Conservation (phyloP, 2,888 invertebrate genomes). For the Chelonus formosanus region DNA sequence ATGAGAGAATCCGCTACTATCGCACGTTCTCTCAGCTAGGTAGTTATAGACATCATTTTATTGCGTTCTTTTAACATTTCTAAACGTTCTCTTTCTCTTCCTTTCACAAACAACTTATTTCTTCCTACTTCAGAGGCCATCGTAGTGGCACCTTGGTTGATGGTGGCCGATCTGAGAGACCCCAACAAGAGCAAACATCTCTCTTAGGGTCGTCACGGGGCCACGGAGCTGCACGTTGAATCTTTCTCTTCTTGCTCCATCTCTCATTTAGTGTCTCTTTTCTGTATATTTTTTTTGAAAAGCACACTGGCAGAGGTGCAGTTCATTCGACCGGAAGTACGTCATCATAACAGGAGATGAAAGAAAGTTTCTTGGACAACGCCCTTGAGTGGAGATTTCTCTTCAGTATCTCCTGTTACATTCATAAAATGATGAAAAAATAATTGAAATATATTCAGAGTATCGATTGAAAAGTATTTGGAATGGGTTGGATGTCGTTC, state of each 20-base stretch:
- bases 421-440: not conserved
- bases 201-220: constrained; percentile 60
- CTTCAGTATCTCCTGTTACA: not conserved
- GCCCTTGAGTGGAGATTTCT: not conserved
- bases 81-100: constrained; percentile 17
- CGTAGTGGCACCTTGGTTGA: constrained; percentile 1
- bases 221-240: constrained; percentile 57
- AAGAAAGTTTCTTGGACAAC: not conserved
- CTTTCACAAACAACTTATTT: constrained; percentile 24
- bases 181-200: constrained; percentile 61
- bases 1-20: constrained; percentile 61
- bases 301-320: constrained; percentile 46
- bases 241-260: constrained; percentile 44
- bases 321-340: constrained; percentile 56
- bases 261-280: constrained; percentile 40
- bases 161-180: constrained; percentile 9
- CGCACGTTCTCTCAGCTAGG: constrained; percentile 32
- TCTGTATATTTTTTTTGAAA: constrained; percentile 47
- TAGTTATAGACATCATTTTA: constrained; percentile 1
- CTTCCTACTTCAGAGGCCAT: constrained; percentile 29
- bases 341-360: constrained; percentile 45
- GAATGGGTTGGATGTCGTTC: constrained; percentile 36
- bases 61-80: no score
- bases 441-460: not conserved
- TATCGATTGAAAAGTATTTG: not conserved